These are phyloP conservation scores for Trigoniulus corallinus DNA, from an alignment of 1,140 invertebrate species.

Conservation along the genomic window DNA sequence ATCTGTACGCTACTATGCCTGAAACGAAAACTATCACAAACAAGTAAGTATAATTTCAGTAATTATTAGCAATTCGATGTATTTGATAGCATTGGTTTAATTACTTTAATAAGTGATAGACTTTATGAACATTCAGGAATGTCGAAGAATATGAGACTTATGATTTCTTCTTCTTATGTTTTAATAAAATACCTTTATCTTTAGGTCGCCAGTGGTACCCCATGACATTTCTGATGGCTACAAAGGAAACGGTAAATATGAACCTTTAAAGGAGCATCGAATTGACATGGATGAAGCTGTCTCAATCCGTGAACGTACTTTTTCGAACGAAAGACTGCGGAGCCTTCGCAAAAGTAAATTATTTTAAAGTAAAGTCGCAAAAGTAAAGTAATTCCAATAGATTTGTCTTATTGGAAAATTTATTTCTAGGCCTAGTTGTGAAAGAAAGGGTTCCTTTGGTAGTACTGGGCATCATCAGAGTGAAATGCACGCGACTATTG, in stretches of 20 bases:
- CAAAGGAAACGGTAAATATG: conserved; percentile 35
- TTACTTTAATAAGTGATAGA: no score
- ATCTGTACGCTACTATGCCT: conserved; percentile 83
- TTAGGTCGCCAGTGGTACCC: conserved; percentile 28
- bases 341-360: not conserved
- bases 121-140: no score
- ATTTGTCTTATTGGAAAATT: not conserved
- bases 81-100: no score
- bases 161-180: no score
- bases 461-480: conserved; percentile 75
- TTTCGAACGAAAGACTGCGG: conserved; percentile 8
- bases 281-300: conserved; percentile 29
- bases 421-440: conserved; percentile 9
- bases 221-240: conserved; percentile 33
- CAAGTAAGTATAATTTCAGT: conserved; percentile 12
- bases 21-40: conserved; percentile 76
- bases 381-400: no score
- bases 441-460: conserved; percentile 36
- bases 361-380: not conserved
- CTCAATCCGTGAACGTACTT: not conserved
- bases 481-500: conserved; percentile 67
- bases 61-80: no score
- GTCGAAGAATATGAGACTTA: no score
- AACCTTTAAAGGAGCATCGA: conserved; percentile 21
- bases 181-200: not conserved